Evolutionary conservation across 2,113 vertebrate genomes (phyloP), one percentile per base, ranked within the genome.

Genomic region (Corythoichthys intestinalis): DNA sequence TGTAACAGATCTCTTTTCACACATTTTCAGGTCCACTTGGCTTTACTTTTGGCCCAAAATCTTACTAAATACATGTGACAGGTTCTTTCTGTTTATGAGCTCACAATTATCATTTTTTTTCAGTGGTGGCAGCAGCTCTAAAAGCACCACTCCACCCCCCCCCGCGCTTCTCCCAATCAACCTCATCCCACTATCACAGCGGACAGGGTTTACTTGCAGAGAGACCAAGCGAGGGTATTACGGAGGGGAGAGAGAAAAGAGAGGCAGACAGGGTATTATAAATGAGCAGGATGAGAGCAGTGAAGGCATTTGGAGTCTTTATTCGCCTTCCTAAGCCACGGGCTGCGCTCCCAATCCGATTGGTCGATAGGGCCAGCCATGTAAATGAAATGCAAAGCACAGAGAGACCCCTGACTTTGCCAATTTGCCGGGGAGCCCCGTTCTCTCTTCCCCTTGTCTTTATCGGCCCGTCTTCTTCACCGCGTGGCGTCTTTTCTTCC

Each of bases 301-400:
- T 90, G 87, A 90, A 90, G 88, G 90, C 85, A 91, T 91, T 89
- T 88, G 83, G 81, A 85, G 87, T 89, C 88, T 90, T 89, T 91
- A 89, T 89, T 91, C 82, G 72, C 78, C 78, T 87, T 77, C 83
- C 89, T 91, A 91, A 91, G 89, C 89, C 83, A 84, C 83, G 74
- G 84, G 89, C 86, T 84, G 74, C 61, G 84, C 85, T 90, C 88
- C 85, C 90, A 90, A 90, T 91, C 88, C 84, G 83, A 91, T 92
- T 92, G 91, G 87, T 84, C 76, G 83, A 87, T 87, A 88, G 71
- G 76, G 83, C 84, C 87, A 84, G 88, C 82, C 85, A 88, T 91
- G 91, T 86, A 92, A 91, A 92, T 92, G 86, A 92, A 89, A 90
- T 89, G 89, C 91, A 90, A 91, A 91, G 86, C 78, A 84, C 83